Base-by-base conservation (phyloP, 2,113 vertebrate genomes). In the Chrysemys picta region DNA sequence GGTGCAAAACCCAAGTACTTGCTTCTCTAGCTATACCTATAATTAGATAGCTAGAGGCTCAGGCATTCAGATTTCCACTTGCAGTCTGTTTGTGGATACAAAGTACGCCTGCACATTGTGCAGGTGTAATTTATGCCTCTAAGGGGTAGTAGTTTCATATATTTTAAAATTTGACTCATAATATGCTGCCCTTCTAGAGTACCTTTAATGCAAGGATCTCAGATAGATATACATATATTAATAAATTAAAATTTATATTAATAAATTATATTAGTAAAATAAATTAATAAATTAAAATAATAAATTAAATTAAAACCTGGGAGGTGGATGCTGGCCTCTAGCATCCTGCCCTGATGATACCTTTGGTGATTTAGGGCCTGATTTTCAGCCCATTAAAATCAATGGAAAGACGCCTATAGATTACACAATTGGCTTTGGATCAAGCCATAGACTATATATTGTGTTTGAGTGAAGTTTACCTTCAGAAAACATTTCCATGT, bases 131-230 rank as follows among this genome's bases (percentile, higher is more conserved):
- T 75, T 82, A 76, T 38, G 35, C 85, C 27, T 94, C 10, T 75
- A 75, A 89, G n/a, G 0, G 47, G 50, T 76, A 38, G 21, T 83
- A 87, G 2, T 83, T 93, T 87, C 84, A 81, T 31, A 4, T 16
- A 17, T 35, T 62, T 38, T 2, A 19, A 93, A 96, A 87, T 27
- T 49, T 62, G 94, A 80, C 54, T 47, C 35, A 90, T 80, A 38
- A 47, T 80, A 84, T 22, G 42, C 45, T 75, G 22, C 21, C 11
- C 84, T 94, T 65, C 91, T 85, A 22, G 0, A n/a, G 76, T 47
- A 81, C 76, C 69, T 96, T 91, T 85, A 93, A 95, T 94, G 90
- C 96, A 87, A 52, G 89, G 29, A 81, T 89, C 90, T 78, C 91
- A 93, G 95, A 82, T 69, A 90, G 42, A 95, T 95, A 89, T 88